Evolutionary conservation across 2,888 invertebrate species (phyloP).

Genomic region (Didymodactylos carnosus): DNA sequence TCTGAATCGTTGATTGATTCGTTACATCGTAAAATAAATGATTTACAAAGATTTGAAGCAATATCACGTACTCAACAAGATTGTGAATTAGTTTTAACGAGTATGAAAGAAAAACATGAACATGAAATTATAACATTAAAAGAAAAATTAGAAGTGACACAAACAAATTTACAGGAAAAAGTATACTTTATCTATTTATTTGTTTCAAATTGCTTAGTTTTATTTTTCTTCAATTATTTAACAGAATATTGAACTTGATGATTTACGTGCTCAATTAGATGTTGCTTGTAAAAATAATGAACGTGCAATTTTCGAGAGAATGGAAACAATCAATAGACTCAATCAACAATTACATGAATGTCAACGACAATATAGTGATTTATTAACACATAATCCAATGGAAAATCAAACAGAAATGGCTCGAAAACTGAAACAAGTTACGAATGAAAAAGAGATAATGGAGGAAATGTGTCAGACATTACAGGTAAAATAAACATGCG

Average conservation of each 20-base stretch:
- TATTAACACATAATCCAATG: background rate
- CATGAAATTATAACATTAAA: background rate
- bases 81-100: background rate
- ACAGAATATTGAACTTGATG: background rate
- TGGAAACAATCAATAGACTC: background rate
- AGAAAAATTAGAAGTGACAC: background rate
- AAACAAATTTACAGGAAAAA: background rate
- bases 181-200: too few relatives aligned
- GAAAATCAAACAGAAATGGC: background rate
- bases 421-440: background rate
- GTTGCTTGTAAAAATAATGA: background rate
- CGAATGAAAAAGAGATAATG: background rate
- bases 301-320: background rate
- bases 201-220: background rate
- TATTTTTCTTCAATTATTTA: too few relatives aligned
- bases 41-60: background rate
- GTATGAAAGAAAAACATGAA: background rate
- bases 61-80: constrained; percentile 1
- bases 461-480: background rate
- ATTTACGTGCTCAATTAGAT: background rate
- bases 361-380: background rate
- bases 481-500: background rate
- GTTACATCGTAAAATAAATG: background rate
- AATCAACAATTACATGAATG: background rate
- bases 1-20: background rate